Evolutionary conservation across 1,140 invertebrate genomes (phyloP), one percentile per base, ranked within the genome.

Genomic region (Eupristina koningsbergeri): DNA sequence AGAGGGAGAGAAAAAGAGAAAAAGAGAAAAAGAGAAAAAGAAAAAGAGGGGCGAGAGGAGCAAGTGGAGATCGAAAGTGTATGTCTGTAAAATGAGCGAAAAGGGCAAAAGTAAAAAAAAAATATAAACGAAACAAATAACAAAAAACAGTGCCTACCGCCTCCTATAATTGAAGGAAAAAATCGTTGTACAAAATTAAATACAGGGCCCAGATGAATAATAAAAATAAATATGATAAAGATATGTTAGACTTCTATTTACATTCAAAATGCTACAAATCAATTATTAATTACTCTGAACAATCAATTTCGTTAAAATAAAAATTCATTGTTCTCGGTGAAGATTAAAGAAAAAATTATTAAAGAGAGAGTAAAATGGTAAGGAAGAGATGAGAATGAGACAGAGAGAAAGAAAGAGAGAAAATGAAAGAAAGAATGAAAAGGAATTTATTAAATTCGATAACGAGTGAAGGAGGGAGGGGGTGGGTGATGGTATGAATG

Each of bases 111-210:
- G 86, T 86, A 88, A 81, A 85, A 88, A 81, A 85, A 86, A 86
- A 85, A 84, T 82, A 86, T 84, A 88, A 89, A 88, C 84, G 85
- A 90, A 87, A 82, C 84, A 87, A 83, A 86, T 80, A 86, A 80
- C 63, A 85, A 73, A 91, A 89, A 89, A 92, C 88, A 92, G 90
- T 92, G 91, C 91, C 91, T 90, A 91, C 86, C 88, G 87, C 86
- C 78, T 88, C 87, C 85, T 86, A 87, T 89, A 77, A 88, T 88
- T 85, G 80, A 78, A 78, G 79, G 80, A 83, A 83, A 64, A 88
- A 91, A 91, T 88, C 78, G 86, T 89, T 89, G 91, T 92, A 92
- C 91, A 92, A 91, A 92, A 90, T 92, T 90, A 85, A 89, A 89
- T 91, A 90, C 90, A 92, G 90, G 90, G 90, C 90, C 88, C 88